Conservation (phyloP, 2,888 invertebrate species). For the Anthophora plumipes region DNA sequence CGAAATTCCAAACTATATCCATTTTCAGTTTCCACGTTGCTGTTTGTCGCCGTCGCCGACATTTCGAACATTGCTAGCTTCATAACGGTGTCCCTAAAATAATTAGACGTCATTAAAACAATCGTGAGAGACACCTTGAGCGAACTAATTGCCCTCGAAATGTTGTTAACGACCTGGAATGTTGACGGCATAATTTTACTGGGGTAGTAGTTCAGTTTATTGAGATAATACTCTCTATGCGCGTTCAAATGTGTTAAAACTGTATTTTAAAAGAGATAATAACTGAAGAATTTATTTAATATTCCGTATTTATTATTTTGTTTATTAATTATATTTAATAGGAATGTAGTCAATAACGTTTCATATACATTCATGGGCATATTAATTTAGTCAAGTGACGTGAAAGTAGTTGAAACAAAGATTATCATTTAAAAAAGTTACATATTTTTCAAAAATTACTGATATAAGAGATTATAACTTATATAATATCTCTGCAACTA, state of each 20-base stretch:
- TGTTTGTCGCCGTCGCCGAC: slow-evolving; percentile 57
- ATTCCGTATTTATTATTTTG: too few species aligned
- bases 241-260: neutral
- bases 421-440: too few species aligned
- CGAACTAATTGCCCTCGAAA: slow-evolving; percentile 55
- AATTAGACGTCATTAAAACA: slow-evolving; percentile 65
- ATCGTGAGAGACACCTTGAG: slow-evolving; percentile 47
- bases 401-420: too few species aligned
- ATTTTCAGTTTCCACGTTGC: slow-evolving; percentile 62
- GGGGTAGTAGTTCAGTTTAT: slow-evolving; percentile 20
- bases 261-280: too few species aligned
- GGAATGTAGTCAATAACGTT: too few species aligned
- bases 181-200: slow-evolving; percentile 27
- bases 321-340: too few species aligned
- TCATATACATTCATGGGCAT: too few species aligned
- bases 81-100: slow-evolving; percentile 61
- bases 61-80: slow-evolving; percentile 57
- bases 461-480: too few species aligned
- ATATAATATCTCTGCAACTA: too few species aligned
- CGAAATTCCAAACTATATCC: slow-evolving; percentile 69
- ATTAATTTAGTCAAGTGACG: too few species aligned
- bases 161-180: slow-evolving; percentile 47
- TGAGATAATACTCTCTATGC: slow-evolving; percentile 21
- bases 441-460: too few species aligned
- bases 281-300: too few species aligned